Conservation (phyloP, 2,113 vertebrate species). For the Malurus melanocephalus region DNA sequence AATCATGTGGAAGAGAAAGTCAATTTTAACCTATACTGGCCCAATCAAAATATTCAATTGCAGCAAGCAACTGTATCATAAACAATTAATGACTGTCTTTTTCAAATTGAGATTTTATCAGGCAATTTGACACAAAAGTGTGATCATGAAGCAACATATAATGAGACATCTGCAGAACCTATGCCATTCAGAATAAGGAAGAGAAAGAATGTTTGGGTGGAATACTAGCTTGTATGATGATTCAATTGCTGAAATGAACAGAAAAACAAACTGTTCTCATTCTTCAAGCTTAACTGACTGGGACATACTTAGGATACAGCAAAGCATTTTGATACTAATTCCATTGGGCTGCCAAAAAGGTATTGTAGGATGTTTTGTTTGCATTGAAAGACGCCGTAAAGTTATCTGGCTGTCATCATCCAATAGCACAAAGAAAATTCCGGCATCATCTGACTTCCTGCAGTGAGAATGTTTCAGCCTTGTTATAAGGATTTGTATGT, state of each 20-base stretch:
- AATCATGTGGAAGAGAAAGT: neutral
- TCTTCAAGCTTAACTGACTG: constrained; percentile 5
- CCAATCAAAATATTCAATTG: constrained; percentile 1
- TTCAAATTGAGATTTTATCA: neutral
- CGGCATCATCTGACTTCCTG: neutral
- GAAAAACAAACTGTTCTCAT: neutral
- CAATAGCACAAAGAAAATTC: neutral
- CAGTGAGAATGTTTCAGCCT: neutral
- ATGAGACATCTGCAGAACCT: neutral
- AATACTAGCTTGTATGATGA: neutral
- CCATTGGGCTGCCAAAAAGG: neutral
- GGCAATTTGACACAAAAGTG: neutral
- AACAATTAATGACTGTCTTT: neutral
- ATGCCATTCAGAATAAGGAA: neutral
- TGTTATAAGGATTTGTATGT: neutral
- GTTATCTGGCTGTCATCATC: neutral
- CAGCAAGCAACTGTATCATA: neutral
- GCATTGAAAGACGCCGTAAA: neutral
- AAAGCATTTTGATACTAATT: neutral
- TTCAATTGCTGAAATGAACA: neutral
- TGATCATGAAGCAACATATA: neutral
- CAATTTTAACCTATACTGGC: neutral
- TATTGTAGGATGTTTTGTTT: neutral
- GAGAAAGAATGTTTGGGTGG: neutral
- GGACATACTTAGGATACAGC: neutral